Evolutionary conservation across 2,797 vertebrate species (phyloP).

Genomic region (Macrochelys suwanniensis): DNA sequence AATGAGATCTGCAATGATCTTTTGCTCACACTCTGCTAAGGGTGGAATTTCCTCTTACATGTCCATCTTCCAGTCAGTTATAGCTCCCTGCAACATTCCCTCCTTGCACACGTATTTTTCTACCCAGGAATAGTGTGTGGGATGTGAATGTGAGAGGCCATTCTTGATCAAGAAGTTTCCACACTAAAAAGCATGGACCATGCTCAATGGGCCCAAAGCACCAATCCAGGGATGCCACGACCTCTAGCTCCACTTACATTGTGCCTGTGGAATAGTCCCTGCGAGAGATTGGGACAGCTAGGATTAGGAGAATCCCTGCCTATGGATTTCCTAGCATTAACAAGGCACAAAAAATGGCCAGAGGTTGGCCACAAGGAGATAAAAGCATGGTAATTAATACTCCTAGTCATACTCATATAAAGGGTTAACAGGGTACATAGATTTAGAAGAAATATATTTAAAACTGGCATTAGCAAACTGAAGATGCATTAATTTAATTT

Average conservation of each 20-base stretch:
- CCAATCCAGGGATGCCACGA: neutral
- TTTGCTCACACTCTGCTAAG: neutral
- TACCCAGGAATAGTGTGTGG: neutral
- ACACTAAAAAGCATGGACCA: rapidly evolving
- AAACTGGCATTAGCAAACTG: neutral
- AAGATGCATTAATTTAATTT: neutral
- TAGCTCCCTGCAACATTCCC: neutral
- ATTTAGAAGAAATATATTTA: neutral
- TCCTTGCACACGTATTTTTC: neutral
- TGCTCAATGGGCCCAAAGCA: neutral
- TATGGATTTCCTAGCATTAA: neutral
- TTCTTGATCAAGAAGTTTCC: neutral
- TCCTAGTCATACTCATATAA: neutral
- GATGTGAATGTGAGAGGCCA: neutral
- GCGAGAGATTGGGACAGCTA: neutral
- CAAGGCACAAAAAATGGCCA: neutral
- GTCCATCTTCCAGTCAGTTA: neutral
- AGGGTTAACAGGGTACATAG: slow-evolving; percentile 16
- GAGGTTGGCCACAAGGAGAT: neutral
- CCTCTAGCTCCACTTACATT: neutral
- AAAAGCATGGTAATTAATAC: neutral
- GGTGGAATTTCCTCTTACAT: neutral
- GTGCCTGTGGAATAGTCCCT: neutral
- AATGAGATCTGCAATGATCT: neutral
- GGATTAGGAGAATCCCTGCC: rapidly evolving